Conservation (phyloP, 1,140 invertebrate genomes). For the Brachionus angularis region DNA sequence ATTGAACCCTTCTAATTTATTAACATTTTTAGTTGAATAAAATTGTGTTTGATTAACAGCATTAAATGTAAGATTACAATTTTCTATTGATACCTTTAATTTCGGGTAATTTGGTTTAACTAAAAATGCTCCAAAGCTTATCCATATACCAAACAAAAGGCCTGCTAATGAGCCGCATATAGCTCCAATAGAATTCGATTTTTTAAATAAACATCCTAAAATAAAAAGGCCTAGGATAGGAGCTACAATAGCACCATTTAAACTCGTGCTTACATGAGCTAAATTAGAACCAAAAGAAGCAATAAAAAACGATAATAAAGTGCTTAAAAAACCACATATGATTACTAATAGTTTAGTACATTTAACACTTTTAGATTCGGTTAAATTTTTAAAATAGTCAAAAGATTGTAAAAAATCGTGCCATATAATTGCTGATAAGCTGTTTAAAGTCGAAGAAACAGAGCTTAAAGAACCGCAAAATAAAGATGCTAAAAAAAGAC, state of each 20-base stretch:
- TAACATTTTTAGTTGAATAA: too few relatives aligned
- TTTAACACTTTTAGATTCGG: neutral
- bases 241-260: slow-evolving; percentile 53
- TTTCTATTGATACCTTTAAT: neutral
- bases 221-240: slow-evolving; percentile 54
- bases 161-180: neutral
- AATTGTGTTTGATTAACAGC: neutral
- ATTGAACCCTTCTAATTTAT: neutral
- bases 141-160: slow-evolving; percentile 7
- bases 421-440: slow-evolving; percentile 77
- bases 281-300: slow-evolving; percentile 45
- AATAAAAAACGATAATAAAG: slow-evolving; percentile 44
- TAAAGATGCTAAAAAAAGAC: slow-evolving; percentile 55
- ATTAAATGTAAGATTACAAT: neutral
- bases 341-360: slow-evolving; percentile 25
- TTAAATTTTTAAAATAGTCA: slow-evolving; percentile 32
- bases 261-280: slow-evolving; percentile 51
- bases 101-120: slow-evolving; percentile 25
- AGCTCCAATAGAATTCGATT: slow-evolving; percentile 48
- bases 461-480: slow-evolving; percentile 55
- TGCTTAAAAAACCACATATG: slow-evolving; percentile 44
- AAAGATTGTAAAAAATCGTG: slow-evolving; percentile 68
- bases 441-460: slow-evolving; percentile 71
- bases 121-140: slow-evolving; percentile 2
- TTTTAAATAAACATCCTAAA: slow-evolving; percentile 54